phyloP scores from a whole-genome alignment of 2,888 invertebrate genomes.

The Tetragnatha montana region DNA sequence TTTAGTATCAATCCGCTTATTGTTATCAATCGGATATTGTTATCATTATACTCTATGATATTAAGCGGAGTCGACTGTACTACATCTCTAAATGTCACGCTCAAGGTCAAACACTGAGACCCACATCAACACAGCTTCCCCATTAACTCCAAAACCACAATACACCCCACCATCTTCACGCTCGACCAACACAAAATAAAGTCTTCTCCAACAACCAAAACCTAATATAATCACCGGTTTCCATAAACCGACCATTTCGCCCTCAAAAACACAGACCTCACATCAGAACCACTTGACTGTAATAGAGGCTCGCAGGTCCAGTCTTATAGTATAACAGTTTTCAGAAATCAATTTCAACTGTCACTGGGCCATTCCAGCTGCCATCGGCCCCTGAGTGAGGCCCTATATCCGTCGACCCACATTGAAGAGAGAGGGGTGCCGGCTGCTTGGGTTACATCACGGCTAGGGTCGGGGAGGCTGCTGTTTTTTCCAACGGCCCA shows the following conservation, averaged over 20 bases:
- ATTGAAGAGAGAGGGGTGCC: slow-evolving; percentile 44
- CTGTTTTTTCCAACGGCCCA: slow-evolving; percentile 50
- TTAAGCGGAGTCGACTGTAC: too few relatives aligned
- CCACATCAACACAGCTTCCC: too few relatives aligned
- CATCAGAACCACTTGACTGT: slow-evolving; percentile 3
- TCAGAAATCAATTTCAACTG: slow-evolving; percentile 48
- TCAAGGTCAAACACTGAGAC: too few relatives aligned
- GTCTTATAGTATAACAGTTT: slow-evolving; percentile 23
- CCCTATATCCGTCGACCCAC: slow-evolving; percentile 60
- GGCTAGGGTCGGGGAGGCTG: slow-evolving; percentile 31
- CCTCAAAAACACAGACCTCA: neutral
- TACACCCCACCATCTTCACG: too few relatives aligned
- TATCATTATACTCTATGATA: too few relatives aligned
- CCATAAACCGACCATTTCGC: slow-evolving; percentile 6
- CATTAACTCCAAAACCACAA: too few relatives aligned
- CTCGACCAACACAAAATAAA: too few relatives aligned
- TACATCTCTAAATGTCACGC: too few relatives aligned
- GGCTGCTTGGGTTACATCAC: slow-evolving; percentile 59
- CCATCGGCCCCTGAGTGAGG: slow-evolving; percentile 22
- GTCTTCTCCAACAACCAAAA: too few relatives aligned
- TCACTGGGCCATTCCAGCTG: slow-evolving; percentile 20
- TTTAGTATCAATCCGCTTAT: too few relatives aligned
- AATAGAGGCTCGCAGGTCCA: too few relatives aligned
- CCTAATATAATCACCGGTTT: slow-evolving; percentile 13
- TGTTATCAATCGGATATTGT: too few relatives aligned